Evolutionary conservation across 1,140 invertebrate species (phyloP).

Genomic region (Subanguina moxae): DNA sequence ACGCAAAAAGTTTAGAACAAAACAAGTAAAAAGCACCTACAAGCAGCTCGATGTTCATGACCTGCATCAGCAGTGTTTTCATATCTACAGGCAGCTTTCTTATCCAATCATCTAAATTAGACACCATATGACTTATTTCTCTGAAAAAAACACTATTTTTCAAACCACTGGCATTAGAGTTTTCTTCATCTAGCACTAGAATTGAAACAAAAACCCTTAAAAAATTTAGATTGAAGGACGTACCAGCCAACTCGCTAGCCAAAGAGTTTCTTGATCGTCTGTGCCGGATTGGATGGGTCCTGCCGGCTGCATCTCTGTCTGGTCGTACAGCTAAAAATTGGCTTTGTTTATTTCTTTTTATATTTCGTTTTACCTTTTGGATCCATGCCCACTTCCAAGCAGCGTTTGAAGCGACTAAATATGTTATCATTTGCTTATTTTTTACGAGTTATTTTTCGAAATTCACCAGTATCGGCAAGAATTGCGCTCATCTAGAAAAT

Average conservation of each 20-base stretch:
- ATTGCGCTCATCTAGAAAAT: conserved; percentile 51
- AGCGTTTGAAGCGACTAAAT: conserved; percentile 55
- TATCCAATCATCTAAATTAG: conserved; percentile 47
- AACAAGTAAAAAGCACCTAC: conserved; percentile 14
- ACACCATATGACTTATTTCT: too few species aligned
- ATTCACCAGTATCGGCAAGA: conserved; percentile 48
- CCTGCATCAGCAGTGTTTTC: conserved; percentile 56
- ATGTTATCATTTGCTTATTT: too few species aligned
- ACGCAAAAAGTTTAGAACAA: neutral
- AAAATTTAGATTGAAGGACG: neutral
- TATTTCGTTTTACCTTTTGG: conserved; percentile 36
- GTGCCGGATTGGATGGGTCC: conserved; percentile 54
- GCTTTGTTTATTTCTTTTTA: neutral
- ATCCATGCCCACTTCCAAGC: conserved; percentile 59
- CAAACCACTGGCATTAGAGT: neutral
- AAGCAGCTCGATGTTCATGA: conserved; percentile 56
- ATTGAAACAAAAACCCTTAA: neutral
- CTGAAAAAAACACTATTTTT: too few species aligned
- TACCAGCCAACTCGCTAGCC: conserved; percentile 35
- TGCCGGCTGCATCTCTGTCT: conserved; percentile 55
- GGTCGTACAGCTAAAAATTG: conserved; percentile 47
- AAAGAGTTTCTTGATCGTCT: conserved; percentile 39
- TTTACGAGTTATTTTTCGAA: too few species aligned
- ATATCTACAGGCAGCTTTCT: conserved; percentile 56
- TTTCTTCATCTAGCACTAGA: neutral